Percentiles rank a stretch among this genome's conserved stretches.
Evolutionary conservation across 2,888 invertebrate species (phyloP).

Genomic region (Polydrusus tereticollis): DNA sequence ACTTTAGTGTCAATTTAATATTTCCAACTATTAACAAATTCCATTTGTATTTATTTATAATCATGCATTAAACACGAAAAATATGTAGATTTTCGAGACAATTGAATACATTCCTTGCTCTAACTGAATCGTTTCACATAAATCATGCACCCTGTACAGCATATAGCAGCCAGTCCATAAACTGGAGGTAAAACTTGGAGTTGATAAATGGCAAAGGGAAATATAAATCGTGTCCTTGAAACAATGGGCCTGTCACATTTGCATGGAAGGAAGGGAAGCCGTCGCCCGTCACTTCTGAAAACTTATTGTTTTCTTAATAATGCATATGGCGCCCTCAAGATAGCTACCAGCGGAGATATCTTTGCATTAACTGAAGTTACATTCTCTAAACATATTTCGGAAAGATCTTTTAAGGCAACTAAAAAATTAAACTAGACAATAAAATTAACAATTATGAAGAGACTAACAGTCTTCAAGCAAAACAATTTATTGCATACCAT

Average conservation of each 20-base stretch:
- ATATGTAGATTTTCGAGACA: conserved; percentile 15
- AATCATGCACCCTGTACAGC: conserved; percentile 37
- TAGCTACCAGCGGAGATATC: background rate
- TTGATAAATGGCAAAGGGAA: conserved; percentile 51
- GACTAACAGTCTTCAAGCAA: too few species aligned
- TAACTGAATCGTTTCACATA: conserved; percentile 29
- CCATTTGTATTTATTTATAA: background rate
- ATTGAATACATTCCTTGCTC: conserved; percentile 5
- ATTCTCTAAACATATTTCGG: background rate
- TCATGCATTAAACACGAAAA: background rate
- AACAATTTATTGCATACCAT: too few species aligned
- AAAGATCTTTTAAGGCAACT: background rate
- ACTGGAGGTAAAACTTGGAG: conserved; percentile 43
- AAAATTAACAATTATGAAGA: too few species aligned
- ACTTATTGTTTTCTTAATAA: conserved; percentile 37
- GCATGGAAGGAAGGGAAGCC: conserved; percentile 42
- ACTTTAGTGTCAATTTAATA: background rate
- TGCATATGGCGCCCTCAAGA: conserved; percentile 22
- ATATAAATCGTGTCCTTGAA: conserved; percentile 52
- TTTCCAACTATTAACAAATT: background rate
- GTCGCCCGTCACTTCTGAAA: conserved; percentile 32
- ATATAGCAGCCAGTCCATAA: conserved; percentile 34
- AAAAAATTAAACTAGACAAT: too few species aligned
- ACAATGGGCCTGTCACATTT: conserved; percentile 51
- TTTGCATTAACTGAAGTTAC: background rate